Evolutionary conservation across 1,140 invertebrate species (phyloP), one percentile per base, ranked within the genome.

Genomic region (Akabosia matsudoensis): DNA sequence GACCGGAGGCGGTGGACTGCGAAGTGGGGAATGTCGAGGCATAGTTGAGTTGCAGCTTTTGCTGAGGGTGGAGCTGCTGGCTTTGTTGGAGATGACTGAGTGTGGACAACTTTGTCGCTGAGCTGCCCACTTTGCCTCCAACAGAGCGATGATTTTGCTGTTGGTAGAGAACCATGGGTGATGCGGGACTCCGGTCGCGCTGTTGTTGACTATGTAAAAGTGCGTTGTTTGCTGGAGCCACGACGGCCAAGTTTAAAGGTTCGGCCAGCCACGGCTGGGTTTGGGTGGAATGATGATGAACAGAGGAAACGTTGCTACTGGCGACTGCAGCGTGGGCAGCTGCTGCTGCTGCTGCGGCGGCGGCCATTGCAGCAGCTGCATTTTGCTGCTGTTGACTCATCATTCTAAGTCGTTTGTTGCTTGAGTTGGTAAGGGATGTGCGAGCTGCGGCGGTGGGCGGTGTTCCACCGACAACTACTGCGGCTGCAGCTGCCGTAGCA

Each of bases 341-440:
- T 7, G 54, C 54, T 10, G 54, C 54, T 2, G 61, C 61, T 3
- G 61, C 61, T 30, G 61, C 61, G 10, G 61, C 61, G 10, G 61
- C 61, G 14, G 61, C 61, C 34, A 72, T 61, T 1, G 37, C 16
- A 18, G n/a, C 64, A 31, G 33, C 70, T 22, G 70, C 70, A 14
- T 22, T 37, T 34, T 33, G 31, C 31, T 72, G 30, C 16, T 31
- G 74, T 75, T 79, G 78, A 74, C 67, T 79, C 78, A 79, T 79
- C 78, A 79, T 79, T 45, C 78, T 70, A 1, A 79, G 75, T 70
- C 78, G 64, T 61, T 79, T 79, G 52, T 79, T 79, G 33, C 73
- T 76, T 1, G 67, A 37, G 28, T 70, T 74, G 33, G 70, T 37
- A 73, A 51, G 52, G 45, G 74, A 67, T 33, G 74, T 16, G 4